Evolutionary conservation across 2,113 vertebrate species (phyloP).

Genomic region (Xenopus borealis): DNA sequence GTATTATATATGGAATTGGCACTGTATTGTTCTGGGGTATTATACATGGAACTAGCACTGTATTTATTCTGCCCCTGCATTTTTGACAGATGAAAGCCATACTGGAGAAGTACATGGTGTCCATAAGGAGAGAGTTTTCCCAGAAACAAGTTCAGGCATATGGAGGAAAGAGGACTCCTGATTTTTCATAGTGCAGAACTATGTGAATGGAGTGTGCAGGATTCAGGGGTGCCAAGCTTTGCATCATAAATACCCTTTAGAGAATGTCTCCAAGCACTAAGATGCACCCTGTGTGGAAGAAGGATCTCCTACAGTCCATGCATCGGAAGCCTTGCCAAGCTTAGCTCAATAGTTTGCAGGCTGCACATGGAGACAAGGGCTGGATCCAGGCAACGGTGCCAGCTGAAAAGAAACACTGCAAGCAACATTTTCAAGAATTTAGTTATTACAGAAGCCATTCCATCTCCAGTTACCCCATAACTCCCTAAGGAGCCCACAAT

Average conservation of each 20-base stretch:
- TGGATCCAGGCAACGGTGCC: conserved; percentile 24
- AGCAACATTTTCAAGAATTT: conserved; percentile 7
- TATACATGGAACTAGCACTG: too few relatives aligned
- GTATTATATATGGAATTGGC: too few relatives aligned
- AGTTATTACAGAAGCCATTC: conserved; percentile 1
- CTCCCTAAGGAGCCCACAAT: background rate
- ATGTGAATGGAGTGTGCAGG: conserved; percentile 27
- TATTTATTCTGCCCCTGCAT: too few relatives aligned
- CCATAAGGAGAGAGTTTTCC: conserved; percentile 3
- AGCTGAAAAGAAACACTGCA: conserved; percentile 18
- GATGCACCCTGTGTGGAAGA: conserved; percentile 36
- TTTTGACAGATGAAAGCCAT: too few relatives aligned
- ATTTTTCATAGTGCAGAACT: conserved; percentile 16
- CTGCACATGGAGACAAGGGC: conserved; percentile 8
- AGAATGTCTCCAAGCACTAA: conserved; percentile 35
- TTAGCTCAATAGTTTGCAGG: conserved; percentile 26
- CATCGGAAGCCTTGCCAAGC: conserved; percentile 30
- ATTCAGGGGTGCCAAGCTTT: conserved; percentile 17
- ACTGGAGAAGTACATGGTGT: conserved; percentile 6
- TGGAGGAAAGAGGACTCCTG: conserved; percentile 21
- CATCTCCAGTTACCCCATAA: background rate
- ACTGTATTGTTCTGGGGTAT: too few relatives aligned
- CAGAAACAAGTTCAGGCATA: background rate
- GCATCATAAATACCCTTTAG: conserved; percentile 34
- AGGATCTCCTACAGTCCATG: conserved; percentile 33